Evolutionary conservation across 2,888 invertebrate species (phyloP), one percentile per base, ranked within the genome.

Genomic region (Athetis lepigone): DNA sequence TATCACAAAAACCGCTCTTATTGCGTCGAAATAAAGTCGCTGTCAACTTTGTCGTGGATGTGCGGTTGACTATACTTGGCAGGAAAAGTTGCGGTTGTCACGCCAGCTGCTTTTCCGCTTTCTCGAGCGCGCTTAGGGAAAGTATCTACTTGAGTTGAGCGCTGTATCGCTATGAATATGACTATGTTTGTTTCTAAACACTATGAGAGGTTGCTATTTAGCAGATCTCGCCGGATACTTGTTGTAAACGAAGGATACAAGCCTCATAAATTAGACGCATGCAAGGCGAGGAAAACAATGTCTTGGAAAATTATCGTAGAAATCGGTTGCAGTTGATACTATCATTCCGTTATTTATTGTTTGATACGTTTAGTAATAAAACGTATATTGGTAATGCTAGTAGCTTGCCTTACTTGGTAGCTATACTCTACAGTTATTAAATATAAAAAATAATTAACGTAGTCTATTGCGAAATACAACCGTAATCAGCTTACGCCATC

Each of bases 101-200:
- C 82, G 84, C 77, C 77, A 75, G 82, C 77, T 80, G 87, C 84
- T 92, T 93, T 92, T 92, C 92, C 92, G 92, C 92, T 93, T 93
- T 93, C 93, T 85, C 88, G 78, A 79, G 25, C 45, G 73, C 73
- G 60, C 77, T 77, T 69, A 83, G 83, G 85, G 83, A 88, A 89
- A 89, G 88, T 85, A 64, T 54, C 49, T 47, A 75, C 56, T 59
- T 58, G 47, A 56, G 54, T 54, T 27, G 58, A 62, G 39, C 51
- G 21, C 65, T 54, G 52, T 60, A 65, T 60, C 40, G 42, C 42
- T 51, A 54, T 19, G 46, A 75, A 72, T 78, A 65, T 64, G 55
- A 73, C 57, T 63, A 27, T 46, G 59, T 61, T 70, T 74, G 27
- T 50, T 29, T 58, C 5, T 77, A 60, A 67, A 47, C 25, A 65